Base-by-base conservation (phyloP, 2,797 vertebrate species). In the Syngnathus rostellatus region DNA sequence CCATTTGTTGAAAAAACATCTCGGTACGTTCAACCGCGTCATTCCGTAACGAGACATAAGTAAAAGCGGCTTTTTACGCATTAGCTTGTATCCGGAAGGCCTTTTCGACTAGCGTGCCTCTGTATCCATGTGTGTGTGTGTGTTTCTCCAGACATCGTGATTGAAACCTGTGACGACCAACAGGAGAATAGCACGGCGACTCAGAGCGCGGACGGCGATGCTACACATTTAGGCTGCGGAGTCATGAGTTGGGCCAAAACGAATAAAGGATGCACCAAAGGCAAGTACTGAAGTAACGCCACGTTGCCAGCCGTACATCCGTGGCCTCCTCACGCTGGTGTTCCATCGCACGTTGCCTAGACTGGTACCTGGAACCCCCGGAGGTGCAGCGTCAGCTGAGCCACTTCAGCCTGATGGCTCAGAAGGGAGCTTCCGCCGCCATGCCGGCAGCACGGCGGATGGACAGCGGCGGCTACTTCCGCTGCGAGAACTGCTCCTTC, bases 401-500 rank as follows among this genome's bases (percentile, higher is more conserved):
- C 82, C 93, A 94, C 79, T 95, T 94, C 73, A 92, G 86, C 73
- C 88, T 90, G 1, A 91, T 93, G 57, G 90, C 93, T 16, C 92
- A 88, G 70, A 90, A 76, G 64, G 86, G 85, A 1, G 80, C 77
- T 31, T 31, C 31, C 57, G 85, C 84, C 1, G 38, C 80, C 78
- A 75, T 62, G 80, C 86, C 0, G 82, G 84, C 80, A 0, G 5
- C 43, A 0, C 37, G 6, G 11, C 54, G 66, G 8, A 37, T 41
- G 0, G 63, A 72, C 1, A 90, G 89, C 75, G 79, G 80, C 17
- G 75, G 90, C 64, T 89, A 9, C 8, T n/a, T 94, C 58, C 87
- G 91, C 84, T 98, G 95, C 83, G 95, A 97, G 90, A 89, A 94
- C 81, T 98, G 95, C 79, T 91, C 91, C 78, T 98, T 96, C 89